Conservation (phyloP, 2,113 vertebrate species). For the Barbus barbus region DNA sequence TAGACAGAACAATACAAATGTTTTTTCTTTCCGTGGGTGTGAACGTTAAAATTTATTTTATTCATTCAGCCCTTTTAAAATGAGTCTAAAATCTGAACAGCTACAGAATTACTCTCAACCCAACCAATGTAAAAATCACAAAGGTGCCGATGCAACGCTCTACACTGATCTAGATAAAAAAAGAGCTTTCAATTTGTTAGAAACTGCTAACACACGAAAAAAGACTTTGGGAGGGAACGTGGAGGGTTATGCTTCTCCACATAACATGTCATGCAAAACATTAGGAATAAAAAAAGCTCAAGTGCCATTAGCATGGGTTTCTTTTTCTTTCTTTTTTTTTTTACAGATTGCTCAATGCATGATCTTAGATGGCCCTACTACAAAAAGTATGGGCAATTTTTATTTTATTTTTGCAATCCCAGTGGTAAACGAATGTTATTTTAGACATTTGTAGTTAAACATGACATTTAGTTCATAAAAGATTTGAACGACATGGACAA, state of each 20-base stretch:
- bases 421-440: not conserved
- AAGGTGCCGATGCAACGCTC: no score
- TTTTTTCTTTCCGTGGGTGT: not conserved
- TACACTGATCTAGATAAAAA: not conserved
- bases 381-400: not conserved
- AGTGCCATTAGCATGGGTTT: no score
- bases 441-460: constrained; percentile 40
- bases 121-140: not conserved
- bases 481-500: not conserved
- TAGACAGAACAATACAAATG: not conserved
- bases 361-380: not conserved
- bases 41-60: constrained; percentile 1
- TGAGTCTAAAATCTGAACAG: not conserved
- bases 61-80: constrained; percentile 27
- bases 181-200: not conserved
- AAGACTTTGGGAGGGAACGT: not conserved
- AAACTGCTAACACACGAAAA: constrained; percentile 7
- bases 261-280: constrained; percentile 52
- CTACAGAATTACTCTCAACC: not conserved
- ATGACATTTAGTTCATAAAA: constrained; percentile 13
- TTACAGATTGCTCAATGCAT: not conserved
- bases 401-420: not conserved
- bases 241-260: constrained; percentile 29
- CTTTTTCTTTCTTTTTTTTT: not conserved
- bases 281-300: constrained; percentile 32